Evolutionary conservation across 2,797 vertebrate genomes (phyloP), one percentile per base, ranked within the genome.

Genomic region (Syngnathus rostellatus): DNA sequence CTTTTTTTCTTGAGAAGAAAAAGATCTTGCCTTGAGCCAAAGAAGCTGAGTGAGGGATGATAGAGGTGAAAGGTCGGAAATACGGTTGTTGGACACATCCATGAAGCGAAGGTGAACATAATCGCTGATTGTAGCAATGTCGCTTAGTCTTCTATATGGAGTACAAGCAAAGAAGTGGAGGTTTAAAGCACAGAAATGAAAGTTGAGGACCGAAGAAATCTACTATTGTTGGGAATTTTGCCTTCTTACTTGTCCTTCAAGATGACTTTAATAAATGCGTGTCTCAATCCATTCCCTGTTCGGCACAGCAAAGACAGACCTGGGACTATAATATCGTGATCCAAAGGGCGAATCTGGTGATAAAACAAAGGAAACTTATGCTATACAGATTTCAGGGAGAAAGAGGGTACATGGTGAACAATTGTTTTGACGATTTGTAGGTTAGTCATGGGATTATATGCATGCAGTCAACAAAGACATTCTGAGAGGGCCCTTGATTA

Each of bases 91-190:
- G 51, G 96, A 95, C 64, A 98, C 11, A 74, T 99, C 94, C 88
- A 98, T 88, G 8, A 94, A 98, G 39, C 93, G 92, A 71, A 98
- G 82, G 72, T 99, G 95, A 83, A 94, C 78, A 71, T 90, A 98
- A 72, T 69, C 78, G 72, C 86, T 69, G 1, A 99, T 82, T 62
- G 93, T 73, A 63, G 71, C 45, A 65, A 98, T 92, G 70, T 97
- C 93, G 61, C 86, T 93, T 81, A 99, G 84, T 43, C 77, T 67
- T 71, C 96, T 99, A 71, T 98, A 71, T 60, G 67, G 64, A 69
- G 14, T 43, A 68, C 5, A 64, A 25, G 3, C 9, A 62, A 8
- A 72, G 5, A 50, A 41, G 43, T 31, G 21, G 23, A 65, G 16
- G 2, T 25, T 17, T 5, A 46, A 31, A 31, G 31, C 31, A 31